Percentiles rank a stretch among this genome's conserved stretches.
These are phyloP conservation scores for Plectrocnemia conspersa DNA, from an alignment of 1,140 invertebrate genomes.

Conservation along the genomic window DNA sequence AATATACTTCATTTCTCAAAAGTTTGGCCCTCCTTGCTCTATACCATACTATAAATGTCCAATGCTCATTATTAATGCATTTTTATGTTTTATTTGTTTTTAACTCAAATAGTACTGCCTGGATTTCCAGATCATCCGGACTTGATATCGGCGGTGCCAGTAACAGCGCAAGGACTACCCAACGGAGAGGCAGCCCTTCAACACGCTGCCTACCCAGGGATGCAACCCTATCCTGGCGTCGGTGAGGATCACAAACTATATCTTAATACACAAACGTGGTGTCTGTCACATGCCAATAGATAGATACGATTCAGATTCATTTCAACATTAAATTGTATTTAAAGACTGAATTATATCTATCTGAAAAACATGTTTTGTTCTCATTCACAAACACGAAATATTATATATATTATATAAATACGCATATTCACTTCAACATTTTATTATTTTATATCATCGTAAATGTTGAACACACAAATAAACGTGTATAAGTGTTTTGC, in stretches of 20 bases:
- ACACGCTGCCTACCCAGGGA: constrained; percentile 80
- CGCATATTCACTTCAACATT: too few species aligned
- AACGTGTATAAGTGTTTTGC: constrained; percentile 35
- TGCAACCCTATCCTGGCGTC: constrained; percentile 87
- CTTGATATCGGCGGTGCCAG: constrained; percentile 57
- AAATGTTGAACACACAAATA: constrained; percentile 36
- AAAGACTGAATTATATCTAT: too few species aligned
- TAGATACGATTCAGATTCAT: background rate
- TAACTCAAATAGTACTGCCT: too few species aligned
- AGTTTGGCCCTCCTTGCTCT: too few species aligned
- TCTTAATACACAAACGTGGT: background rate
- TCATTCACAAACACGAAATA: too few species aligned
- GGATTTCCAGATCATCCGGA: constrained; percentile 31
- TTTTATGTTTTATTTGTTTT: too few species aligned
- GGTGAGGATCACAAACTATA: constrained; percentile 59
- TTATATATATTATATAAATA: too few species aligned
- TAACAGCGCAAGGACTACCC: constrained; percentile 81
- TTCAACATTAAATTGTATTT: too few species aligned
- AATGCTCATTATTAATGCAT: too few species aligned
- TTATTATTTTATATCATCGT: constrained; percentile 34
- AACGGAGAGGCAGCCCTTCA: constrained; percentile 83
- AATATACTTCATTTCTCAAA: too few species aligned
- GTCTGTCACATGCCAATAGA: background rate
- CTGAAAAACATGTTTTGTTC: constrained; percentile 32
- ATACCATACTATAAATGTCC: too few species aligned